Conservation (phyloP, 2,797 vertebrate genomes). For the Rousettus madagascariensis region DNA sequence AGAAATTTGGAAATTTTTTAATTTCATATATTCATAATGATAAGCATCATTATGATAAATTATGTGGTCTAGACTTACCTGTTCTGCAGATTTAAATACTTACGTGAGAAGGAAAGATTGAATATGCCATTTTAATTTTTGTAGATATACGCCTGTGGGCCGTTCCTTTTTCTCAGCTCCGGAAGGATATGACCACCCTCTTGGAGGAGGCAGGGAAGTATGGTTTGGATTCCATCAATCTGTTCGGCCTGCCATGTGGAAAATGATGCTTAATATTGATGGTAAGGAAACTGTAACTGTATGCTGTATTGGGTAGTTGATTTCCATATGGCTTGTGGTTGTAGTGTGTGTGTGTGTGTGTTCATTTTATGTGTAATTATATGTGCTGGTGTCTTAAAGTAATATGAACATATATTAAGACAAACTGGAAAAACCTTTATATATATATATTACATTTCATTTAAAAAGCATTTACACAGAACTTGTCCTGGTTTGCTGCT, state of each 20-base stretch:
- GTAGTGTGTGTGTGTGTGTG: not conserved
- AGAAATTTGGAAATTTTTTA: conserved; percentile 33
- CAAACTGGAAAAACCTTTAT: conserved; percentile 30
- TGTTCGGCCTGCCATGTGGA: conserved; percentile 99
- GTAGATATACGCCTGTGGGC: conserved; percentile 97
- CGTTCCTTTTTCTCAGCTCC: conserved; percentile 99
- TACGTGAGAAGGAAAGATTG: conserved; percentile 7
- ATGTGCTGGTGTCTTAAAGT: conserved; percentile 12
- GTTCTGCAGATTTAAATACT: conserved; percentile 23
- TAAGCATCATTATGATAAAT: conserved; percentile 10
- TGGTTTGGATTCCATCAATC: conserved; percentile 99
- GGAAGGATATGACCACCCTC: conserved; percentile 97
- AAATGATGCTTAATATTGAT: conserved; percentile 99
- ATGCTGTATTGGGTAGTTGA: conserved; percentile 50
- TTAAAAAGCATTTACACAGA: conserved; percentile 34
- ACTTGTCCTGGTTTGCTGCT: not conserved
- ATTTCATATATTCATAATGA: conserved; percentile 36
- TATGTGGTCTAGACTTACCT: conserved; percentile 11
- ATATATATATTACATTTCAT: conserved; percentile 53
- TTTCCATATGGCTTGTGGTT: not conserved
- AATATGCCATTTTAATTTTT: conserved; percentile 67
- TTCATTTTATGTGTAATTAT: conserved; percentile 25
- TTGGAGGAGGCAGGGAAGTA: conserved; percentile 98
- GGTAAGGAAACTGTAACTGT: conserved; percentile 86
- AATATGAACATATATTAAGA: conserved; percentile 41